Conservation (phyloP, 2,113 vertebrate genomes). For the Heterochromis multidens region DNA sequence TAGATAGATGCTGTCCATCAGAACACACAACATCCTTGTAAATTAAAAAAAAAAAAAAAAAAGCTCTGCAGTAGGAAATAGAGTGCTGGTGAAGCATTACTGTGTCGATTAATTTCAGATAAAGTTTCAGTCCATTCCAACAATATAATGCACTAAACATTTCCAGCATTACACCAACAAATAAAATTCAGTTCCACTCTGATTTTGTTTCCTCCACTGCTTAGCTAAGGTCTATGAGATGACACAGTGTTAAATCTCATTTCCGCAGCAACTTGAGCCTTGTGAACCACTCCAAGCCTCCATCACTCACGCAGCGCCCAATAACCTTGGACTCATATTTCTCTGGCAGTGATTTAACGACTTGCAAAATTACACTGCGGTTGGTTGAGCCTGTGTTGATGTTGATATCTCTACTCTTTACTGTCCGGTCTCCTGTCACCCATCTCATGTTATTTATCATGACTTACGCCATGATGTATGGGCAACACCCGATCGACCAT, state of each 20-base stretch:
- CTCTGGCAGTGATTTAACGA: slow-evolving; percentile 75
- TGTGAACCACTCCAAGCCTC: slow-evolving; percentile 52
- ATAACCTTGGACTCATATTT: slow-evolving; percentile 80
- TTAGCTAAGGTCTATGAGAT: slow-evolving; percentile 27
- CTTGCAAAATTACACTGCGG: slow-evolving; percentile 69
- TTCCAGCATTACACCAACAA: slow-evolving; percentile 23
- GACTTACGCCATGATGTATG: slow-evolving; percentile 63
- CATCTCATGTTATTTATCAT: slow-evolving; percentile 67
- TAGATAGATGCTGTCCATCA: slow-evolving; percentile 18
- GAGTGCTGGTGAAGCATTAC: neutral
- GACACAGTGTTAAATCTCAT: slow-evolving; percentile 73
- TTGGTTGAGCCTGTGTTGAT: slow-evolving; percentile 65
- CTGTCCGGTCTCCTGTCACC: slow-evolving; percentile 55
- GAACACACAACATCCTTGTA: neutral
- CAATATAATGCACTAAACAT: neutral
- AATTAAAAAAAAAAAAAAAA: neutral
- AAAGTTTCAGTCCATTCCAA: slow-evolving; percentile 23
- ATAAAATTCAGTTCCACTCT: slow-evolving; percentile 37
- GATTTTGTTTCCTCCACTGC: neutral
- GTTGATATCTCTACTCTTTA: slow-evolving; percentile 68
- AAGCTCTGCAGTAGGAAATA: neutral
- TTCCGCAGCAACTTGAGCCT: slow-evolving; percentile 67
- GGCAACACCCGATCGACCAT: slow-evolving; percentile 63
- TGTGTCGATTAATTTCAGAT: slow-evolving; percentile 17
- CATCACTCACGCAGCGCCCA: slow-evolving; percentile 71